A percentile compares a stretch with the other conserved stretches of the same genome.
Conservation (phyloP, 2,888 invertebrate species). For the Thyatira batis region DNA sequence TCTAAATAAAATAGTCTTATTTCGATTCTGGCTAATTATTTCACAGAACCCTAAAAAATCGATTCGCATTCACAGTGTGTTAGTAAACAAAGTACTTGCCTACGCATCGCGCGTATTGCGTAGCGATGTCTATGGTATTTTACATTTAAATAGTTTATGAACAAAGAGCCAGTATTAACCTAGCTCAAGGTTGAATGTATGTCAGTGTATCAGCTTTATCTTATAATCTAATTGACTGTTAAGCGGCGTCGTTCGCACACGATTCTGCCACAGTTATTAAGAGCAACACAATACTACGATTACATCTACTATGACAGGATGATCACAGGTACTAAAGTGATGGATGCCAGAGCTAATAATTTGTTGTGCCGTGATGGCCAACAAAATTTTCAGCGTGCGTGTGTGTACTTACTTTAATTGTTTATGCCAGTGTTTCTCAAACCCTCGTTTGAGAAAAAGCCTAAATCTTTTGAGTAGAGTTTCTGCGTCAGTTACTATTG, state of each 20-base stretch:
- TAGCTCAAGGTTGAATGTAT: conserved; percentile 29
- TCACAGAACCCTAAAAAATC: conserved; percentile 35
- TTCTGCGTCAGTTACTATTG: too few relatives aligned
- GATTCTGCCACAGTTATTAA: conserved; percentile 30
- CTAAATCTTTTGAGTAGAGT: too few relatives aligned
- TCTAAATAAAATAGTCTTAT: too few relatives aligned
- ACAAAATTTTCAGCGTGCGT: not conserved
- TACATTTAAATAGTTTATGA: conserved; percentile 43
- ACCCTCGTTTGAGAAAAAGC: too few relatives aligned
- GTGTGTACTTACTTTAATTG: not conserved
- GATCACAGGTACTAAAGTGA: conserved; percentile 29
- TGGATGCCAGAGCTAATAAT: conserved; percentile 16
- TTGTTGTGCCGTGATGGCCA: conserved; percentile 7
- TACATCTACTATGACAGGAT: conserved; percentile 32
- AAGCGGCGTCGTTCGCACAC: conserved; percentile 15
- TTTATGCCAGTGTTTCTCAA: too few relatives aligned
- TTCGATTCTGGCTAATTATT: too few relatives aligned
- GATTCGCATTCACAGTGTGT: conserved; percentile 54
- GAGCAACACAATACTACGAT: conserved; percentile 34
- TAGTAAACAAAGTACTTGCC: conserved; percentile 51
- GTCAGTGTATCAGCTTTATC: conserved; percentile 6
- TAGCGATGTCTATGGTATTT: conserved; percentile 28
- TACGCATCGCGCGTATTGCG: conserved; percentile 43
- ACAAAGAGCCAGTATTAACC: conserved; percentile 34
- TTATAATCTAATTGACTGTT: conserved; percentile 6